Evolutionary conservation across 2,113 vertebrate species (phyloP).

Genomic region (Ornithorhynchus anatinus): DNA sequence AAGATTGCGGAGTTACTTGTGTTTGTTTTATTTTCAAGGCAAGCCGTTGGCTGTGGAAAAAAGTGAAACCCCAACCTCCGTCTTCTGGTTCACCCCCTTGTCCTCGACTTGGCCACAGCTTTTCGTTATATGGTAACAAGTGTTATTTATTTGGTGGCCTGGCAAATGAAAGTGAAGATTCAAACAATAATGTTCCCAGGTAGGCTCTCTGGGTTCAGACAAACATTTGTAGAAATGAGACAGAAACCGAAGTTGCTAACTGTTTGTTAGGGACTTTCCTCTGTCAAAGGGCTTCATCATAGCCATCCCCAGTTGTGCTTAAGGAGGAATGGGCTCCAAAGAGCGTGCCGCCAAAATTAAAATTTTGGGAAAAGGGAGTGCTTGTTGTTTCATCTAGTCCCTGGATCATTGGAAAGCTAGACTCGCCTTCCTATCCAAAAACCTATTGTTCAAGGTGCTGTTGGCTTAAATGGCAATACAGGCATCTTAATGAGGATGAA

Average conservation of each 20-base stretch:
- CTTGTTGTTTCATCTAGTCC: too few relatives aligned
- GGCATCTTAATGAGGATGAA: too few relatives aligned
- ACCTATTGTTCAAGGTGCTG: too few relatives aligned
- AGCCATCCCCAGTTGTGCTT: constrained; percentile 11
- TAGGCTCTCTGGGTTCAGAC: constrained; percentile 58
- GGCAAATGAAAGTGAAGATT: constrained; percentile 91
- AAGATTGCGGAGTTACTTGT: constrained; percentile 1
- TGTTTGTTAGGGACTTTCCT: background rate
- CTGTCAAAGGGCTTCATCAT: background rate
- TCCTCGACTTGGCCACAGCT: constrained; percentile 88
- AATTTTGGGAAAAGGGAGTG: too few relatives aligned
- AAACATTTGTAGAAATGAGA: background rate
- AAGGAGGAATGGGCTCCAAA: too few relatives aligned
- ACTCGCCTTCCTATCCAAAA: too few relatives aligned
- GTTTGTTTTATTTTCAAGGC: constrained; percentile 72
- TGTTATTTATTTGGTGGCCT: constrained; percentile 90
- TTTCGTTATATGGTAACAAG: constrained; percentile 88
- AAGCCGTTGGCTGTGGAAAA: constrained; percentile 98
- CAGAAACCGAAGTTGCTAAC: background rate
- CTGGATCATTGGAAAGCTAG: too few relatives aligned
- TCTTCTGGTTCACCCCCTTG: constrained; percentile 82
- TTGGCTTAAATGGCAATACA: too few relatives aligned
- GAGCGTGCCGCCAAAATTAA: too few relatives aligned
- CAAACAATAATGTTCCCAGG: constrained; percentile 92
- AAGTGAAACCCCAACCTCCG: constrained; percentile 87